Evolutionary conservation across 2,888 invertebrate species (phyloP), one percentile per base, ranked within the genome.

Genomic region (Xestia xanthographa): DNA sequence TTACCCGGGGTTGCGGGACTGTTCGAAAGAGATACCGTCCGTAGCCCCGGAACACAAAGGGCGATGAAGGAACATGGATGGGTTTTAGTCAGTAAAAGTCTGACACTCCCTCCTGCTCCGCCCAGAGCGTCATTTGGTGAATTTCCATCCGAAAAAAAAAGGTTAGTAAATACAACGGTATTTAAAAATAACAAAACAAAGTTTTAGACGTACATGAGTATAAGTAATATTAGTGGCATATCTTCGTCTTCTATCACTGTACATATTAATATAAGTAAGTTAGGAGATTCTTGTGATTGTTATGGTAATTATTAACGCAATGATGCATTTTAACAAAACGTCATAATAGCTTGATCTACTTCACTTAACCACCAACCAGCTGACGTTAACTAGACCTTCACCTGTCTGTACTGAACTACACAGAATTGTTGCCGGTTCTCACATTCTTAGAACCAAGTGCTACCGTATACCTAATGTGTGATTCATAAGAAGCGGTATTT

Each of bases 401-500:
- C 65, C 72, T 75, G 69, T 53, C 56, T 38, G 17, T 8, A n/a
- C 34, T 34, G 34, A 2, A 68, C 8, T 56, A 66, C 56, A 66
- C 72, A 66, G 69, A 75, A 80, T 62, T 69, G 68, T 68, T 75
- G 79, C 72, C 74, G 72, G 80, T 83, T 81, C 79, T 72, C 81
- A 74, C 80, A 84, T 85, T 85, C 86, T 63, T 63, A 76, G 77
- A 79, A 87, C 41, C 70, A 82, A 82, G 70, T 79, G 70, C 62
- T 80, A 82, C 75, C 75, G 67, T 81, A 70, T 72, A 50, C 34
- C 77, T 77, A 41, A 79, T 84, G 72, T 67, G 77, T 87, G 81
- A 87, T 83, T 86, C 86, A 84, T 77, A 82, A 81, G 77, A 77
- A 80, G 73, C 82, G 86, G 87, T 85, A 82, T 83, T 83, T 67